phyloP scores from a whole-genome alignment of 1,140 invertebrate species.

The Drosophila fuyamai region DNA sequence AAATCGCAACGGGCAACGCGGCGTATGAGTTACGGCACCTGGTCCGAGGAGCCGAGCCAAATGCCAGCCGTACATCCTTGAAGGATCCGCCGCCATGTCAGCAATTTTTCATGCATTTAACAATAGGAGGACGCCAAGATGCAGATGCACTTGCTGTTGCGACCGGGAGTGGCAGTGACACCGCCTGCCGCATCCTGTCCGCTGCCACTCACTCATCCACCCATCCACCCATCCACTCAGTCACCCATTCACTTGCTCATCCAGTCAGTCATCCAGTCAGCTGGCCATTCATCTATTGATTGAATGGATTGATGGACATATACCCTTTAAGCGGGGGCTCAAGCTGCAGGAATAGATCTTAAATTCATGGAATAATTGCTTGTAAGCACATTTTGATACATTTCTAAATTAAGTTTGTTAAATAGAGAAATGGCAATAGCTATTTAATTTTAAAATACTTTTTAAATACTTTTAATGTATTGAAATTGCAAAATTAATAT shows the following conservation, averaged over 20 bases:
- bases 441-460: too few species aligned
- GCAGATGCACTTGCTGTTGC: conserved; percentile 8
- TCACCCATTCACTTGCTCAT: conserved; percentile 11
- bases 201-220: conserved; percentile 35
- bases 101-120: conserved; percentile 82
- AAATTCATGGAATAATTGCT: too few species aligned
- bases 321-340: not conserved
- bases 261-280: conserved; percentile 5
- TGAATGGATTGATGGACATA: conserved; percentile 9
- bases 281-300: conserved; percentile 20
- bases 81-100: conserved; percentile 48
- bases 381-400: too few species aligned
- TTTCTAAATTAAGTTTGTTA: too few species aligned
- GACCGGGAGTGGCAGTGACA: conserved; percentile 26
- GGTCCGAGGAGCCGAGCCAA: not conserved
- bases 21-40: conserved; percentile 68
- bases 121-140: conserved; percentile 56
- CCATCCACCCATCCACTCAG: conserved; percentile 25
- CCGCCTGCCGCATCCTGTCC: conserved; percentile 25
- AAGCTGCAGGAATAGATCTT: not conserved
- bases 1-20: conserved; percentile 61
- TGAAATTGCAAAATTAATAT: too few species aligned
- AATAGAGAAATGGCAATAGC: too few species aligned
- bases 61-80: not conserved
- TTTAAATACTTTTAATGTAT: too few species aligned